Evolutionary conservation across 2,888 invertebrate species (phyloP), one percentile per base, ranked within the genome.

Genomic region (Archips xylosteana): DNA sequence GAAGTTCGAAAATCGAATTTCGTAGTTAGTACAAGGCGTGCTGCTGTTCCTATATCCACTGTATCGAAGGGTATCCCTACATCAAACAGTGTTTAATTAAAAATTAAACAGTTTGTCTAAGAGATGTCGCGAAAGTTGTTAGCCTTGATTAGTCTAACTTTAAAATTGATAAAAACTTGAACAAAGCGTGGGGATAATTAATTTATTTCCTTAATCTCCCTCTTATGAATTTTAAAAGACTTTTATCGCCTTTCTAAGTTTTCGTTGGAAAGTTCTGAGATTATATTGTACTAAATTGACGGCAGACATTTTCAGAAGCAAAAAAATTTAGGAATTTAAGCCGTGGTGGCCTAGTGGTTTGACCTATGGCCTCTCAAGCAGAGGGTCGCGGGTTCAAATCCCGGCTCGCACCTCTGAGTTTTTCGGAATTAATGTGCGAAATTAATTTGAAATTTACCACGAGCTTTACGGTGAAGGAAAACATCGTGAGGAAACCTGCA

Each of bases 201-300:
- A 62, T 54, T 70, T 42, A 45, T 45, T 39, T 59, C 57, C 57
- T 32, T 67, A 67, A 57, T 67, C 3, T 57, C 9, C 42, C 42
- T 59, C 23, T 59, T 67, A 67, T 67, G 67, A 67, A 67, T 67
- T 59, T 59, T 34, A 45, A 67, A 13, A 59, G 39, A 42, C 12
- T 54, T 65, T 65, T 23, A 54, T 42, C 57, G 42, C n/a, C 36
- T 32, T 34, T 67, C 34, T 4, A 32, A 59, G 32, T 9, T 47
- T 6, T 9, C 12, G 23, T 13, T 13, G n/a, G 8, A 15, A n/a
- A 60, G 36, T 60, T 59, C 36, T 34, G 13, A 60, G n/a, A 60
- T 32, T 5, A 3, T 3, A 36, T 36, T 36, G 36, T 2, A 5
- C 23, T 6, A 39, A 39, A 36, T 36, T 39, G 6, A 39, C 39